Conservation (phyloP, 2,113 vertebrate species). For the Microcebus ravelobensis region DNA sequence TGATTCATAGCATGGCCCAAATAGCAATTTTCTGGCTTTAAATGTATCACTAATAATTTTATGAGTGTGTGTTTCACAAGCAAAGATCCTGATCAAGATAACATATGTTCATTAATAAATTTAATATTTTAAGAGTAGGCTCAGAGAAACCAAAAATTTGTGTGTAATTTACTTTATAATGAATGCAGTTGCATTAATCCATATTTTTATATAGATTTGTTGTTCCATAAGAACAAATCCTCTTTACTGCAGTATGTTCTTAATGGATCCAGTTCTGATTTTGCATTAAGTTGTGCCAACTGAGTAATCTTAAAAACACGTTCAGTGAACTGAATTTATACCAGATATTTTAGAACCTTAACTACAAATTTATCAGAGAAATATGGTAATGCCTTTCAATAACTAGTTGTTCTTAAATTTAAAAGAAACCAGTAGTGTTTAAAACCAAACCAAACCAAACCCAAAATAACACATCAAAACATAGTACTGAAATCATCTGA, state of each 20-base stretch:
- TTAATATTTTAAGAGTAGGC: constrained; percentile 37
- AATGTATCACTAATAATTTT: not conserved
- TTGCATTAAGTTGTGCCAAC: not conserved
- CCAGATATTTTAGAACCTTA: constrained; percentile 29
- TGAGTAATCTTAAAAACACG: constrained; percentile 44
- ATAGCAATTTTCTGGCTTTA: constrained; percentile 29
- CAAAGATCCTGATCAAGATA: constrained; percentile 12
- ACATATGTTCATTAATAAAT: constrained; percentile 10
- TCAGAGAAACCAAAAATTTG: constrained; percentile 9
- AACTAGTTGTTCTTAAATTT: constrained; percentile 27
- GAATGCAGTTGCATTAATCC: not conserved
- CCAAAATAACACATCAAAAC: not conserved
- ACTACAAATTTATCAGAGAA: constrained; percentile 31
- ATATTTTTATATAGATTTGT: not conserved
- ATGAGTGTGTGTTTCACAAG: not conserved
- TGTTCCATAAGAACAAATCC: constrained; percentile 34
- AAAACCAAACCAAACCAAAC: not conserved
- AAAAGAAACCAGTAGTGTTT: constrained; percentile 55
- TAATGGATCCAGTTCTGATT: constrained; percentile 45
- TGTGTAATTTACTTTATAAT: not conserved
- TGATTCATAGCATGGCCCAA: not conserved
- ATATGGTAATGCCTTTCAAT: constrained; percentile 27
- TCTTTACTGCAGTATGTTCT: constrained; percentile 22
- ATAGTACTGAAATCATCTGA: constrained; percentile 22
- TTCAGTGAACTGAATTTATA: constrained; percentile 19